Conservation (phyloP, 2,113 vertebrate species). For the Myanophis thanlyinensis region DNA sequence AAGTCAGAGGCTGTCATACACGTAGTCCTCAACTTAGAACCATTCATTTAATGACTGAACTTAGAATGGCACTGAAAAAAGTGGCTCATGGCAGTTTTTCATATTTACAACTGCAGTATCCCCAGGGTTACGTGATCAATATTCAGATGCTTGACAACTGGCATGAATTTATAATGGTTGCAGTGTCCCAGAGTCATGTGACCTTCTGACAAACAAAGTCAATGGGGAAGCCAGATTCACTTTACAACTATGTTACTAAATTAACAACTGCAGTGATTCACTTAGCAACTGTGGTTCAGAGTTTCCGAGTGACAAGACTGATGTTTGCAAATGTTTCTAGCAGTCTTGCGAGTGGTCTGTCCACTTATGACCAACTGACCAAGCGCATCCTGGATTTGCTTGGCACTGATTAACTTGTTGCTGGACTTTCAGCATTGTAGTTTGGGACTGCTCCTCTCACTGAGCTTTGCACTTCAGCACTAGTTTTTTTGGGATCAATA, state of each 20-base stretch:
- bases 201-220: background rate
- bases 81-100: background rate
- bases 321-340: background rate
- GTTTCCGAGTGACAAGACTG: background rate
- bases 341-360: background rate
- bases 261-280: background rate
- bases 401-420: background rate
- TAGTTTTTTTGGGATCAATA: background rate
- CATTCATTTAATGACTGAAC: background rate
- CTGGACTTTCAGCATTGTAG: background rate
- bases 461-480: background rate
- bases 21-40: background rate
- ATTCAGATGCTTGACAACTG: background rate
- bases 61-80: background rate
- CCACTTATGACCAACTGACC: background rate
- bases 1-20: background rate
- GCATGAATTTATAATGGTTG: background rate
- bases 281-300: background rate
- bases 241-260: background rate
- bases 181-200: background rate
- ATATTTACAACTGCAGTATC: background rate
- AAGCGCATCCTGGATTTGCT: background rate
- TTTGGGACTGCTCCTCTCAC: background rate
- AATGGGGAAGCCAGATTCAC: background rate
- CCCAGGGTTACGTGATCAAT: background rate